These are phyloP conservation scores for Lithophane socia DNA, from an alignment of 2,888 invertebrate genomes.

Conservation along the genomic window DNA sequence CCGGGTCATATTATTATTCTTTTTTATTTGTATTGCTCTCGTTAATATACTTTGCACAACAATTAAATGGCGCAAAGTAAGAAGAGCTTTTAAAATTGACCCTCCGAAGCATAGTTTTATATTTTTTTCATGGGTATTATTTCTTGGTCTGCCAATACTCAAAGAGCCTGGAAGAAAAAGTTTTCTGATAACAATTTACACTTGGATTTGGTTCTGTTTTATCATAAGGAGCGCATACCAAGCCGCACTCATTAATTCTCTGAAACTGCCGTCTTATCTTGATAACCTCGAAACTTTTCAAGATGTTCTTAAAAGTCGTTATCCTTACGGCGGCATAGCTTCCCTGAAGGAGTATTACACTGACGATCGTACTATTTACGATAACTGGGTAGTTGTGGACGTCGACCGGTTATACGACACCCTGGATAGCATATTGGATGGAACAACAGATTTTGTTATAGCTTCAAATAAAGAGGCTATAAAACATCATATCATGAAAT, in stretches of 20 bases:
- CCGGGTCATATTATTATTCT: slow-evolving; percentile 70
- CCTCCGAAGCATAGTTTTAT: slow-evolving; percentile 73
- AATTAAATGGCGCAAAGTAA: slow-evolving; percentile 66
- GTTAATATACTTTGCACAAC: slow-evolving; percentile 70
- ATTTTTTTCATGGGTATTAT: slow-evolving; percentile 78
- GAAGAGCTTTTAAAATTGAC: slow-evolving; percentile 65
- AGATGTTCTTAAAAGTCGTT: slow-evolving; percentile 64
- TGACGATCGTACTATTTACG: slow-evolving; percentile 72
- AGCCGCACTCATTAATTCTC: slow-evolving; percentile 73
- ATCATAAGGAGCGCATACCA: slow-evolving; percentile 79
- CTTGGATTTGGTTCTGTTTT: slow-evolving; percentile 79
- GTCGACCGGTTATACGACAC: slow-evolving; percentile 56
- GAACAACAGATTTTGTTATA: slow-evolving; percentile 74
- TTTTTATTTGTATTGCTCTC: slow-evolving; percentile 73
- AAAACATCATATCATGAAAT: slow-evolving; percentile 69
- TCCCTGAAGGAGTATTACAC: slow-evolving; percentile 75
- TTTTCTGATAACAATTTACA: slow-evolving; percentile 70
- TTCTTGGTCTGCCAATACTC: slow-evolving; percentile 76
- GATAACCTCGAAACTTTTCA: slow-evolving; percentile 67
- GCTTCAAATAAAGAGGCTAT: slow-evolving; percentile 75
- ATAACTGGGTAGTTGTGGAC: slow-evolving; percentile 72
- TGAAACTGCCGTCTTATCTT: slow-evolving; percentile 72
- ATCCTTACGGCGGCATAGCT: slow-evolving; percentile 74
- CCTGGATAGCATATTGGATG: slow-evolving; percentile 72
- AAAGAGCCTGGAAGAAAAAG: slow-evolving; percentile 70